Evolutionary conservation across 1,140 invertebrate species (phyloP).

Genomic region (Drosophila bifasciata): DNA sequence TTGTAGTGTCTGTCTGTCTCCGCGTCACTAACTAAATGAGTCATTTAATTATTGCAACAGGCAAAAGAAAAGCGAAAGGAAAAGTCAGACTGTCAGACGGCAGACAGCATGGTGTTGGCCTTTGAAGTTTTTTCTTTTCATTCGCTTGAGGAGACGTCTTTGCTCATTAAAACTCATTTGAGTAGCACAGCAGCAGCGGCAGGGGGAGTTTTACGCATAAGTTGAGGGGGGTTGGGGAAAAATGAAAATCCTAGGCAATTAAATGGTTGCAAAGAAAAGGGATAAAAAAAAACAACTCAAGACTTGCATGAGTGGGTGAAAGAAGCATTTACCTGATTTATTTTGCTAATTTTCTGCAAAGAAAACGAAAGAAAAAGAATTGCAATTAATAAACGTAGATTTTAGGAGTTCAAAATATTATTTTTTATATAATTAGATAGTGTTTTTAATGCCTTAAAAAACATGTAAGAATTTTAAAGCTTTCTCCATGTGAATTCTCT

Average conservation of each 20-base stretch:
- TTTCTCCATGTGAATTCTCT: too few species aligned
- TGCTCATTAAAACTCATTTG: constrained; percentile 41
- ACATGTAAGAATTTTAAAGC: too few species aligned
- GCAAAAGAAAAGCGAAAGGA: background rate
- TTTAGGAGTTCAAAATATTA: constrained; percentile 1
- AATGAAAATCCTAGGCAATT: constrained; percentile 13
- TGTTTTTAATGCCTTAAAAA: too few species aligned
- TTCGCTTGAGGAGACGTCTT: constrained; percentile 20
- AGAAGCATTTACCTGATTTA: constrained; percentile 57
- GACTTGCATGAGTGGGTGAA: background rate
- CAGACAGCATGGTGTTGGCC: background rate
- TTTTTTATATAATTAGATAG: too few species aligned
- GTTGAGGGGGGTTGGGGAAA: too few species aligned
- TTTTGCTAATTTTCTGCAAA: constrained; percentile 46
- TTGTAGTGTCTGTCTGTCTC: constrained; percentile 27
- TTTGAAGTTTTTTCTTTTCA: constrained; percentile 41
- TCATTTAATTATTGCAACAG: constrained; percentile 37
- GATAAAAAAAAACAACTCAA: background rate
- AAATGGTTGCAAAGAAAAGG: constrained; percentile 10
- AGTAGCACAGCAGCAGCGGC: background rate
- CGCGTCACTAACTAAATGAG: constrained; percentile 42
- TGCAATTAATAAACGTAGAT: background rate
- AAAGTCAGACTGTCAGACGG: background rate
- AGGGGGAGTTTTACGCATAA: too few species aligned
- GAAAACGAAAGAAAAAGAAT: constrained; percentile 21